These are phyloP conservation scores for Tichodroma muraria DNA, from an alignment of 2,113 vertebrate genomes.

Conservation along the genomic window DNA sequence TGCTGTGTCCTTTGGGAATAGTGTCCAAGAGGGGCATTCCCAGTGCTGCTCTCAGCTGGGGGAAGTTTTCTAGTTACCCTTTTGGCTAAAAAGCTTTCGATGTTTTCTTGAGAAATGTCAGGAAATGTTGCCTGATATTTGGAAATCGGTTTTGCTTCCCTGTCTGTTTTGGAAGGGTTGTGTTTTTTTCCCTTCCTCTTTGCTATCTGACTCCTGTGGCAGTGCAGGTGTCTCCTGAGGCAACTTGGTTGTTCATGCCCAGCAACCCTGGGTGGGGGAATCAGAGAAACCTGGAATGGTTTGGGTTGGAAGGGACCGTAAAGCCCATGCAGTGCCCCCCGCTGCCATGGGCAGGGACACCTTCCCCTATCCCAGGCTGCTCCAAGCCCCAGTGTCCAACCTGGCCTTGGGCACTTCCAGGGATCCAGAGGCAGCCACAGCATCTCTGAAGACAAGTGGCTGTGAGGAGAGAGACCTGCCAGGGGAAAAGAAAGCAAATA, in stretches of 20 bases:
- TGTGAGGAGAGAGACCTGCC: not conserved
- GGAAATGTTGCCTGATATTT: not conserved
- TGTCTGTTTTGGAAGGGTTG: not conserved
- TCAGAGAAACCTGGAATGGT: not conserved
- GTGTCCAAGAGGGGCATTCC: not conserved
- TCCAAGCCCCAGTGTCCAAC: rapidly evolving
- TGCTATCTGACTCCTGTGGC: rapidly evolving
- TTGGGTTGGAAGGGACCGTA: not conserved
- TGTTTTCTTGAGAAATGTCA: not conserved
- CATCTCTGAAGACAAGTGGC: not conserved
- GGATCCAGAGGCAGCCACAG: not conserved
- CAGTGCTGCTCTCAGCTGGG: not conserved
- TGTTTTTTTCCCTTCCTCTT: not conserved
- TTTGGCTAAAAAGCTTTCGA: not conserved
- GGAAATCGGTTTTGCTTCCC: not conserved
- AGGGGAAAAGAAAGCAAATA: not conserved
- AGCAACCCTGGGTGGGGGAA: not conserved
- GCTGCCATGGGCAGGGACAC: not conserved
- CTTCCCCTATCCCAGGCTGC: rapidly evolving
- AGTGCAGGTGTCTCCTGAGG: rapidly evolving
- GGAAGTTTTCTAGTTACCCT: not conserved
- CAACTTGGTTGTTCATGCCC: not conserved
- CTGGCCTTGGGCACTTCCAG: not conserved
- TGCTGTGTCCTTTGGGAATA: not conserved
- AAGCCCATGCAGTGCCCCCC: not conserved